phyloP scores from a whole-genome alignment of 2,797 vertebrate species.

The Anas georgica region DNA sequence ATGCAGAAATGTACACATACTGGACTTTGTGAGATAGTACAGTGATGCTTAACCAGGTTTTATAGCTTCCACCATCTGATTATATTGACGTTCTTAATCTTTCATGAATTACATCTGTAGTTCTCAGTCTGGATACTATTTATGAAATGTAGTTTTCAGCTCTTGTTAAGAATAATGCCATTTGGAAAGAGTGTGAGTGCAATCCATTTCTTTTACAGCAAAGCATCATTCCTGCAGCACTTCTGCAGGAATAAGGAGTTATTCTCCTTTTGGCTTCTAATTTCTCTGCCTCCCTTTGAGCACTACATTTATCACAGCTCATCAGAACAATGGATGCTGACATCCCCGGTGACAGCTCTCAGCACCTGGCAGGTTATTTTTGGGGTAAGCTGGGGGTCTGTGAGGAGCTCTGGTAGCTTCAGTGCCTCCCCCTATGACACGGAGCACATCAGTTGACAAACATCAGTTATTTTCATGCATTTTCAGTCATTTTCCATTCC shows the following conservation, averaged over 20 bases:
- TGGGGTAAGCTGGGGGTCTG: background rate
- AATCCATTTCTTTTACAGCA: background rate
- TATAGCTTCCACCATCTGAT: background rate
- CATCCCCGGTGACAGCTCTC: background rate
- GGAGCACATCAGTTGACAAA: background rate
- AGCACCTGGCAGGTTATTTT: background rate
- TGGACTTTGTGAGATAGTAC: background rate
- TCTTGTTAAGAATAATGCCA: background rate
- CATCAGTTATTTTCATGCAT: background rate
- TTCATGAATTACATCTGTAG: background rate
- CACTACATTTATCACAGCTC: background rate
- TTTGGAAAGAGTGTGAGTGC: fast-evolving
- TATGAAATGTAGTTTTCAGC: background rate
- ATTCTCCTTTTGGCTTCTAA: background rate
- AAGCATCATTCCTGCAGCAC: background rate
- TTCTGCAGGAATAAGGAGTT: background rate
- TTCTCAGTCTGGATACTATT: background rate
- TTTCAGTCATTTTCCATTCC: background rate
- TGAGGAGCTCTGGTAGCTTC: background rate
- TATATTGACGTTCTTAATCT: background rate
- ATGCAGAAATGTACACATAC: background rate
- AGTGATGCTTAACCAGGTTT: background rate
- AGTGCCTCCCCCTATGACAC: background rate
- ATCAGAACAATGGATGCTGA: background rate
- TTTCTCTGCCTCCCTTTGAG: background rate